phyloP scores from a whole-genome alignment of 2,888 invertebrate species.

The Serripes groenlandicus region DNA sequence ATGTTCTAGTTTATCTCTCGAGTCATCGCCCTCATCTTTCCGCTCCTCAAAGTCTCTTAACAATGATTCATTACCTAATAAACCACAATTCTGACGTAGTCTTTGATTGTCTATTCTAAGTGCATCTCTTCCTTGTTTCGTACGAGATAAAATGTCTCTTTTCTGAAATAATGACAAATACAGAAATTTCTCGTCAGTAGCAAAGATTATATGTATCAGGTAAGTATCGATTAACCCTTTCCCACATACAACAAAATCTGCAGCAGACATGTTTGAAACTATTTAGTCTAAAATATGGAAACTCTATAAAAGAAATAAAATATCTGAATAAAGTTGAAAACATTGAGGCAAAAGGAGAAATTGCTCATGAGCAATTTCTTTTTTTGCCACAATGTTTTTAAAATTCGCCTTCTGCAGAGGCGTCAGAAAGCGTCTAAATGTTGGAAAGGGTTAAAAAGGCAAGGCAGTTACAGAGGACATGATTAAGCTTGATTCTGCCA shows the following conservation, averaged over 20 bases:
- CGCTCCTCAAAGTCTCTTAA: slow-evolving; percentile 87
- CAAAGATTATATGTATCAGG: background rate
- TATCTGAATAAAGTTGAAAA: background rate
- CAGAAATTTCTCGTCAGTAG: background rate
- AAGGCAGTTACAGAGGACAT: too few species aligned
- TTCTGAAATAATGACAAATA: slow-evolving; percentile 80
- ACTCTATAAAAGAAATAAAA: too few species aligned
- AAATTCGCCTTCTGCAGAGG: background rate
- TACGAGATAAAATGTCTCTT: slow-evolving; percentile 85
- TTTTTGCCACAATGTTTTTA: background rate
- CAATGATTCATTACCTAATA: slow-evolving; percentile 88
- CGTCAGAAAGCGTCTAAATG: background rate
- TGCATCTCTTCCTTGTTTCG: slow-evolving; percentile 87
- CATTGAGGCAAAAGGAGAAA: background rate
- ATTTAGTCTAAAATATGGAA: too few species aligned
- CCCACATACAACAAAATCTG: too few species aligned
- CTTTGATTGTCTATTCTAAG: slow-evolving; percentile 86
- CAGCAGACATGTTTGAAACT: too few species aligned
- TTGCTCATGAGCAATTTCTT: background rate
- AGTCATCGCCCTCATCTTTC: slow-evolving; percentile 83
- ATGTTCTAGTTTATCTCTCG: slow-evolving; percentile 80
- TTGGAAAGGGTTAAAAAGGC: background rate
- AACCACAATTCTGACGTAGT: slow-evolving; percentile 87
- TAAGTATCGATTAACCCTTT: background rate
- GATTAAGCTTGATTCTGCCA: too few species aligned